Evolutionary conservation across 2,797 vertebrate genomes (phyloP), one percentile per base, ranked within the genome.

Genomic region (Pantherophis vulpinus): DNA sequence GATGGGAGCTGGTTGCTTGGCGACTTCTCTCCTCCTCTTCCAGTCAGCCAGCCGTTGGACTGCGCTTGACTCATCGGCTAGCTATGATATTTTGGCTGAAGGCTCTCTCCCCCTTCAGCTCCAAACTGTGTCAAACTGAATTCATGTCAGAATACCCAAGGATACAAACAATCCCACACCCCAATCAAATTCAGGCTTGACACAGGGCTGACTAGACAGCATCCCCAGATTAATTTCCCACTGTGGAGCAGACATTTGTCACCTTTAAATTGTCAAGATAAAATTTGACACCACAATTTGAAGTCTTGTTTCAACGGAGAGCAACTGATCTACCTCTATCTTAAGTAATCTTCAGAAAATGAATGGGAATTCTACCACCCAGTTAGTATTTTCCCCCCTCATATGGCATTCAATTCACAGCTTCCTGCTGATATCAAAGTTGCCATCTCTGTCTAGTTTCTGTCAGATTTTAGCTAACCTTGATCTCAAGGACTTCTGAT

Each of bases 141-240:
- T 54, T 54, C 51, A 54, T 54, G 9, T 54, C 51, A 54, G 51
- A 54, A 54, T 54, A 54, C 1, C 51, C 51, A 54, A 54, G 1
- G 51, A 54, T 54, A 54, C 51, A 54, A 54, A 54, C 51, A 54
- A 54, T 54, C 51, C 51, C 51, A 54, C 51, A 54, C 51, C 1
- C 9, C 8, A 54, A 54, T 10, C 51, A 54, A 54, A 54, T 54
- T 54, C 51, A 54, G 51, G 51, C 51, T 54, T 54, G 51, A 54
- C 51, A 54, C 51, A 10, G 29, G 13, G 14, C 27, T 66, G 20
- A 11, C 5, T 47, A 32, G 63, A 79, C 13, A 56, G 55, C 54
- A 91, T 16, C 63, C 9, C 51, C 32, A 54, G 51, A 91, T 93
- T 90, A 58, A 93, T 93, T 90, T 59, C 54, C 6, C 55, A 87